These are phyloP conservation scores for Urocyon cinereoargenteus DNA, from an alignment of 2,797 vertebrate species.

Conservation along the genomic window DNA sequence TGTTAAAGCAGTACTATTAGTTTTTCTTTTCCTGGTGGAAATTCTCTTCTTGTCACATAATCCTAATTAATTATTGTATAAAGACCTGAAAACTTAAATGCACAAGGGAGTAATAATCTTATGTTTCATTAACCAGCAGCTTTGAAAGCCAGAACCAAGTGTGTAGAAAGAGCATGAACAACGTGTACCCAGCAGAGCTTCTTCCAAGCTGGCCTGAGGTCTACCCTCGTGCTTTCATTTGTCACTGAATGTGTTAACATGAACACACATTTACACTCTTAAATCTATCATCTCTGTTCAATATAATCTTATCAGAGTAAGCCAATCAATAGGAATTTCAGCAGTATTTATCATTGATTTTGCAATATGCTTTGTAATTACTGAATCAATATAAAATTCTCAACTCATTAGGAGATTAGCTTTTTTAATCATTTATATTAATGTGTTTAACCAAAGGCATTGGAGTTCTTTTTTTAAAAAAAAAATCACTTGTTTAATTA, in stretches of 20 bases:
- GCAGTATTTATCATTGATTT: constrained; percentile 82
- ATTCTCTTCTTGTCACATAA: constrained; percentile 85
- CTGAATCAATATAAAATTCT: constrained; percentile 83
- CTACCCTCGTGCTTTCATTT: neutral
- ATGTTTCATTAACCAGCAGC: constrained; percentile 85
- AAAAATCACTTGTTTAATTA: constrained; percentile 75
- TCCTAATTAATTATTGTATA: constrained; percentile 87
- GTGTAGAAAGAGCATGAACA: constrained; percentile 24
- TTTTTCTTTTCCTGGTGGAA: constrained; percentile 86
- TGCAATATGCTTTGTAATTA: constrained; percentile 83
- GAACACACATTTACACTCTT: neutral
- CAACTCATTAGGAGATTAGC: constrained; percentile 82
- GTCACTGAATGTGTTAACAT: neutral
- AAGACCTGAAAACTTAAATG: constrained; percentile 86
- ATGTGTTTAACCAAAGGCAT: constrained; percentile 82
- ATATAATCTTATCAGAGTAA: constrained; percentile 49
- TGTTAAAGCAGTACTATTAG: constrained; percentile 82
- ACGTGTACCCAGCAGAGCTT: neutral
- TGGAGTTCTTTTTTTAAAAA: neutral
- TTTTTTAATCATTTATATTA: constrained; percentile 82
- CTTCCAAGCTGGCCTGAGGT: neutral
- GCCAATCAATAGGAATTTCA: constrained; percentile 79
- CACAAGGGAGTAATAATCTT: constrained; percentile 85
- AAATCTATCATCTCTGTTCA: constrained; percentile 12
- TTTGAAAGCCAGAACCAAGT: constrained; percentile 73